Evolutionary conservation across 2,888 invertebrate genomes (phyloP).

Genomic region (Nephrotoma appendiculata): DNA sequence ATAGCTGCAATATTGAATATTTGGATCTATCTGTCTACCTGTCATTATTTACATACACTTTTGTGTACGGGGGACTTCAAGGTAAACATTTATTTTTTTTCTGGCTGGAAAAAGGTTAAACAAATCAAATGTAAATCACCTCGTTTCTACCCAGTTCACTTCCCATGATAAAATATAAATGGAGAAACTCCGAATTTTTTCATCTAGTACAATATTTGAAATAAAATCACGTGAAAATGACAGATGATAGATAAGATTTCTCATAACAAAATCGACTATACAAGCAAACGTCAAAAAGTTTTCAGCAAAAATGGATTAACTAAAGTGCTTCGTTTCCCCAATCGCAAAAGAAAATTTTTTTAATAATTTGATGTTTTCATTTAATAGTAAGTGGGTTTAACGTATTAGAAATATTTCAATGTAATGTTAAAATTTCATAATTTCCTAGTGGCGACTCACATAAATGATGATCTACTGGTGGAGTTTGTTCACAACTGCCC

Average conservation of each 20-base stretch:
- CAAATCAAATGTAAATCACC: too few relatives aligned
- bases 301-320: neutral
- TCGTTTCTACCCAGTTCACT: neutral
- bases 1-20: too few relatives aligned
- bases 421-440: neutral
- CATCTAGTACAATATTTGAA: neutral
- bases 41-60: too few relatives aligned
- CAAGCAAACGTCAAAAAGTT: neutral
- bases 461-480: neutral
- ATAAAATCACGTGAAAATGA: neutral
- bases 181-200: neutral
- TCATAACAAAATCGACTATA: neutral
- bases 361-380: neutral
- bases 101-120: too few relatives aligned
- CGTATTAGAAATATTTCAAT: neutral
- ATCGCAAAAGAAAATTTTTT: neutral
- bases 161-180: neutral
- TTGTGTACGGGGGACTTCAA: too few relatives aligned
- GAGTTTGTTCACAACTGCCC: neutral
- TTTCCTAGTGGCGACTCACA: neutral
- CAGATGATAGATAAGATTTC: neutral
- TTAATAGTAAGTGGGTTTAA: neutral
- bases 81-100: too few relatives aligned
- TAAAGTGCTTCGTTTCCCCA: neutral
- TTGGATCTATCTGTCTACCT: too few relatives aligned